Percentiles rank a stretch among this genome's conserved stretches.
These are phyloP conservation scores for Elmis aenea DNA, from an alignment of 2,888 invertebrate genomes.

Conservation along the genomic window DNA sequence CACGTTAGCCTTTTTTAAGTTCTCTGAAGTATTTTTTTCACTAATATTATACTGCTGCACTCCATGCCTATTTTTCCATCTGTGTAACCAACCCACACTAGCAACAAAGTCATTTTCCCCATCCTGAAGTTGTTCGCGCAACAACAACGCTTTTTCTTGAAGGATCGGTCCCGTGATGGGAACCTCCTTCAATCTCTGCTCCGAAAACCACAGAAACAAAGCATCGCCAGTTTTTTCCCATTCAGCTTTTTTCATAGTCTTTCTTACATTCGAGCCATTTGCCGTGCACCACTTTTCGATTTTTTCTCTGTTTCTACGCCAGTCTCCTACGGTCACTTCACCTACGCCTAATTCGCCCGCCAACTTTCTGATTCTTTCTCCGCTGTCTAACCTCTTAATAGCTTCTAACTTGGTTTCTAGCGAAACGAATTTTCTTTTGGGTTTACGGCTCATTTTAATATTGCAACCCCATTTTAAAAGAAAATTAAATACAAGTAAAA, in stretches of 20 bases:
- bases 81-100: conserved; percentile 7
- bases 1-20: too few species aligned
- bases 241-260: conserved; percentile 5
- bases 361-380: conserved; percentile 22
- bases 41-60: conserved; percentile 5
- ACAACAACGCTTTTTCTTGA: conserved; percentile 5
- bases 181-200: conserved; percentile 6
- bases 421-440: too few species aligned
- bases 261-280: not conserved
- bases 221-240: conserved; percentile 3
- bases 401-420: conserved; percentile 15
- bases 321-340: conserved; percentile 24
- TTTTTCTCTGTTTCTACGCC: conserved; percentile 22
- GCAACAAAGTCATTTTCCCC: conserved; percentile 2
- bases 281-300: conserved; percentile 20
- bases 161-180: conserved; percentile 7
- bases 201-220: conserved; percentile 6
- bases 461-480: too few species aligned
- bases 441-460: too few species aligned
- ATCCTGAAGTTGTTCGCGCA: conserved; percentile 3
- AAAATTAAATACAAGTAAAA: too few species aligned
- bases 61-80: conserved; percentile 10
- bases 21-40: conserved; percentile 21
- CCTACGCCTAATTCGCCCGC: conserved; percentile 26
- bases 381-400: conserved; percentile 20